phyloP scores from a whole-genome alignment of 2,797 vertebrate genomes.

The Catharus ustulatus region DNA sequence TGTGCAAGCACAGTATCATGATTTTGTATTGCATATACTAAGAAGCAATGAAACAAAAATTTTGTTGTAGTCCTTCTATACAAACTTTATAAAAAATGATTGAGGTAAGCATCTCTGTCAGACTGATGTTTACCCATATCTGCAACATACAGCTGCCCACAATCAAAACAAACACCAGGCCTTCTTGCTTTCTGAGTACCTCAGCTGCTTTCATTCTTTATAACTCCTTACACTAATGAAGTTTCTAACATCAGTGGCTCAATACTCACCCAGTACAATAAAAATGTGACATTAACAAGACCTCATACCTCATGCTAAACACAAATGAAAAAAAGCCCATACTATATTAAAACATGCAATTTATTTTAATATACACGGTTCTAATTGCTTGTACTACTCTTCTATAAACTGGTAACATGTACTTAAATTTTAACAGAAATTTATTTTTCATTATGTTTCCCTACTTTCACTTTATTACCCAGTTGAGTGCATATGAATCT shows the following conservation, averaged over 20 bases:
- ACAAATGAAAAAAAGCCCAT: neutral
- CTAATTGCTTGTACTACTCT: neutral
- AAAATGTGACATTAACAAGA: neutral
- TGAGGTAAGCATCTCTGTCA: neutral
- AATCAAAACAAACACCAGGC: neutral
- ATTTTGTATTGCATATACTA: neutral
- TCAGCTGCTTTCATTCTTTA: neutral
- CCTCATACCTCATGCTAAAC: neutral
- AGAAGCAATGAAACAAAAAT: neutral
- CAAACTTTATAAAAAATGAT: fast-evolving
- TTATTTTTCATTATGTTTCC: conserved; percentile 79
- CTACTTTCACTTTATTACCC: conserved; percentile 89
- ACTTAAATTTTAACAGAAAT: conserved; percentile 49
- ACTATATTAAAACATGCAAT: neutral
- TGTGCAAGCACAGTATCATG: neutral
- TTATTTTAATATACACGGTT: neutral
- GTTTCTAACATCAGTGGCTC: neutral
- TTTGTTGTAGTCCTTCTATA: neutral
- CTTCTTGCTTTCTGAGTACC: neutral
- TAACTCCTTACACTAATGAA: neutral
- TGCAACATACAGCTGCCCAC: neutral
- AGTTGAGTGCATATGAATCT: conserved; percentile 94
- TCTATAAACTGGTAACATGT: neutral
- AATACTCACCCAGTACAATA: neutral
- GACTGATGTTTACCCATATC: neutral